Percentiles rank a stretch among this genome's conserved stretches.
phyloP scores from a whole-genome alignment of 2,113 vertebrate species.

The Dasyurus viverrinus region DNA sequence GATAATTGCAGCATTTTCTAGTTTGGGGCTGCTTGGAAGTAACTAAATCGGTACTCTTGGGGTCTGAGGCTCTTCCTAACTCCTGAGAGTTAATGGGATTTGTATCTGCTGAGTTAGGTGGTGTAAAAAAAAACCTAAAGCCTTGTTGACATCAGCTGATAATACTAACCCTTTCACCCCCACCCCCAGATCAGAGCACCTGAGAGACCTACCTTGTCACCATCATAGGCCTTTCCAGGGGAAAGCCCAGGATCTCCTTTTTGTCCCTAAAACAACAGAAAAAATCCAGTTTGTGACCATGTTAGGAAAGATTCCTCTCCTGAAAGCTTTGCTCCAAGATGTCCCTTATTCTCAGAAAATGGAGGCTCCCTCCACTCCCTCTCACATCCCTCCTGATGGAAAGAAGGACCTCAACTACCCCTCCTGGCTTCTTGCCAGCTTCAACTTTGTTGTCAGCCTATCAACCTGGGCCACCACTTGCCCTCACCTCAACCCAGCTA shows the following conservation, averaged over 20 bases:
- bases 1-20: not conserved
- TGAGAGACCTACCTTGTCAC: conserved; percentile 90
- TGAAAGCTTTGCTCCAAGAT: not conserved
- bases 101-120: not conserved
- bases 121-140: not conserved
- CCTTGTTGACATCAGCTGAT: not conserved
- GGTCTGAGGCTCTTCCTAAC: not conserved
- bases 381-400: not conserved
- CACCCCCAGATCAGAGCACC: not conserved
- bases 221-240: conserved; percentile 92
- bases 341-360: not conserved
- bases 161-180: not conserved
- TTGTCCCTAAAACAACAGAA: conserved; percentile 89
- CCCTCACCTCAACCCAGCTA: not conserved
- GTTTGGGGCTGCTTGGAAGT: not conserved
- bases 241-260: conserved; percentile 97
- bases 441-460: not conserved
- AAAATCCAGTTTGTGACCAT: conserved; percentile 63
- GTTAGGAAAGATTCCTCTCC: not conserved
- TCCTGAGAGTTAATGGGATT: not conserved
- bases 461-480: not conserved
- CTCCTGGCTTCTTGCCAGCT: not conserved
- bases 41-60: not conserved
- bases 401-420: not conserved
- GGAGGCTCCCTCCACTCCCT: not conserved